Evolutionary conservation across 37 sponge, comb jelly and placozoan genomes (phyloP).

Genomic region (Chondrilla cf. caribensis): DNA sequence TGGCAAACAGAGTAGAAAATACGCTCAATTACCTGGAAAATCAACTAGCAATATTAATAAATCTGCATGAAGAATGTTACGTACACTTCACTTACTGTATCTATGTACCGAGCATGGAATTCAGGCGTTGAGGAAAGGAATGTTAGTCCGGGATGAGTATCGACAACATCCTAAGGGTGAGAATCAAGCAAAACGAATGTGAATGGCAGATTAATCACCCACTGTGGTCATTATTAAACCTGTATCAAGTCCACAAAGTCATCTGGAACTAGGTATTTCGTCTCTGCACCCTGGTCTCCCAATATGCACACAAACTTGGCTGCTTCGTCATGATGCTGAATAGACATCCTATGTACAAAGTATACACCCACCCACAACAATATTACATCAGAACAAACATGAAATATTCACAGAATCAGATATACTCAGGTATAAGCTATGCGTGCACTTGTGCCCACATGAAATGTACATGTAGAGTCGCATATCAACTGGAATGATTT

Average conservation of each 20-base stretch:
- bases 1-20: slow-evolving; percentile 85
- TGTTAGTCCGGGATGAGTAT: slow-evolving; percentile 94
- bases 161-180: slow-evolving; percentile 79
- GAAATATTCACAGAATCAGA: no score
- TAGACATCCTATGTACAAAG: slow-evolving; percentile 43
- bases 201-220: neutral
- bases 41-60: neutral
- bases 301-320: slow-evolving; percentile 80
- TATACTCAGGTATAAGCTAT: no score
- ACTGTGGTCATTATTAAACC: slow-evolving; percentile 35
- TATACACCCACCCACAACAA: no score
- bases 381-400: no score
- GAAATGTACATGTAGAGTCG: no score
- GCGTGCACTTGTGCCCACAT: no score
- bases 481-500: no score
- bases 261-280: slow-evolving; percentile 65
- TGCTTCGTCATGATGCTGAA: slow-evolving; percentile 80
- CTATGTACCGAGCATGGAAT: slow-evolving; percentile 93
- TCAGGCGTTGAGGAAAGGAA: slow-evolving; percentile 88
- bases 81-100: slow-evolving; percentile 72
- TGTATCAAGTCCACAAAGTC: slow-evolving; percentile 84
- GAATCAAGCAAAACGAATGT: neutral
- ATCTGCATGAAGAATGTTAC: no score
- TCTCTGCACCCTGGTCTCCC: slow-evolving; percentile 32
- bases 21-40: slow-evolving; percentile 71